Conservation (phyloP, 2,113 vertebrate genomes). For the Oncorhynchus mykiss region DNA sequence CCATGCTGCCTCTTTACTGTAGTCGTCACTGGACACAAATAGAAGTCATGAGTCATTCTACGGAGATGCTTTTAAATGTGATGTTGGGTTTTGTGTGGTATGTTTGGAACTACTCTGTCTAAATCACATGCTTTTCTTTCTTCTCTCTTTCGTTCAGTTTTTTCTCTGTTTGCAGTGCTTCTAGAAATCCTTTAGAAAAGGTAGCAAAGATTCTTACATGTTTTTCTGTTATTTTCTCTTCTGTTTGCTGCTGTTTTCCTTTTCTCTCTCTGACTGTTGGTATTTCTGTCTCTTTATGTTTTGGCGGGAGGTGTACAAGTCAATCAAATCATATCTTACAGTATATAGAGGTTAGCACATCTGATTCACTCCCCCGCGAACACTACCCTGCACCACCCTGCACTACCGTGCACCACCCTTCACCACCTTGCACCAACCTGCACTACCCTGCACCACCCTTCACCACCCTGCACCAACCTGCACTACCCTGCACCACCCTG, state of each 20-base stretch:
- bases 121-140: neutral
- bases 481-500: neutral
- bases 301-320: slow-evolving; percentile 1
- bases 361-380: neutral
- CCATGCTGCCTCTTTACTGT: slow-evolving; percentile 50
- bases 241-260: no score
- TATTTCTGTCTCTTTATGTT: no score
- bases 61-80: slow-evolving; percentile 18
- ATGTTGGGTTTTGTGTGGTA: neutral
- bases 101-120: neutral
- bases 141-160: no score
- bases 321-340: slow-evolving; percentile 16
- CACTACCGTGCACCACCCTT: no score
- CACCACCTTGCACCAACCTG: neutral
- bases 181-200: no score
- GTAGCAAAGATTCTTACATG: no score
- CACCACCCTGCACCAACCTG: no score
- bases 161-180: no score
- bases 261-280: no score
- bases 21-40: slow-evolving; percentile 51
- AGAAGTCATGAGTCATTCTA: slow-evolving; percentile 26
- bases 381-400: no score
- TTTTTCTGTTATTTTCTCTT: no score
- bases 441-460: no score
- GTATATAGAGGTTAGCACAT: slow-evolving; percentile 34